phyloP scores from a whole-genome alignment of 2,113 vertebrate genomes.

The Antechinus flavipes region DNA sequence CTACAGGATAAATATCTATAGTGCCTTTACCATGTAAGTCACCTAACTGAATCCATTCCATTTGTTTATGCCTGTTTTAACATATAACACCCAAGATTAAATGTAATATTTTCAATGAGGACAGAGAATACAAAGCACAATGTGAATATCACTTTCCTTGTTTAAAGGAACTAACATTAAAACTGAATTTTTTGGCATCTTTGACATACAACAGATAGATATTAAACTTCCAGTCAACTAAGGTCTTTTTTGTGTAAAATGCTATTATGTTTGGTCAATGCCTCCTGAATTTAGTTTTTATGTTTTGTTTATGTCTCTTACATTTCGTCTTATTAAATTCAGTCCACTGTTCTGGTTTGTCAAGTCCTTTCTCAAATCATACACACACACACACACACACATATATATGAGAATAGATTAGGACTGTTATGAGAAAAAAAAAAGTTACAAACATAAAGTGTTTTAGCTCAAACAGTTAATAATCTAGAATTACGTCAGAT shows the following conservation, averaged over 20 bases:
- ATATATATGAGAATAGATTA: neutral
- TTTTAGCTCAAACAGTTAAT: conserved; percentile 32
- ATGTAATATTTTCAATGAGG: neutral
- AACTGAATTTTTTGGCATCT: neutral
- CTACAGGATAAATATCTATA: neutral
- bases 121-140: neutral
- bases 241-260: neutral
- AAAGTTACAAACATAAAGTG: neutral
- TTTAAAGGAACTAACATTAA: neutral
- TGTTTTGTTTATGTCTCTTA: neutral
- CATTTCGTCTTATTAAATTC: neutral
- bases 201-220: neutral
- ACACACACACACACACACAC: too few species aligned
- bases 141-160: neutral
- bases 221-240: neutral
- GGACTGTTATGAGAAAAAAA: neutral
- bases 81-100: neutral
- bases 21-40: neutral
- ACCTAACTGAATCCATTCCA: neutral
- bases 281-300: neutral
- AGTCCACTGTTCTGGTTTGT: neutral
- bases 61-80: neutral
- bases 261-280: neutral
- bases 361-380: neutral
- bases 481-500: neutral